These are phyloP conservation scores for Anhinga anhinga DNA, from an alignment of 2,113 vertebrate genomes.

Conservation along the genomic window DNA sequence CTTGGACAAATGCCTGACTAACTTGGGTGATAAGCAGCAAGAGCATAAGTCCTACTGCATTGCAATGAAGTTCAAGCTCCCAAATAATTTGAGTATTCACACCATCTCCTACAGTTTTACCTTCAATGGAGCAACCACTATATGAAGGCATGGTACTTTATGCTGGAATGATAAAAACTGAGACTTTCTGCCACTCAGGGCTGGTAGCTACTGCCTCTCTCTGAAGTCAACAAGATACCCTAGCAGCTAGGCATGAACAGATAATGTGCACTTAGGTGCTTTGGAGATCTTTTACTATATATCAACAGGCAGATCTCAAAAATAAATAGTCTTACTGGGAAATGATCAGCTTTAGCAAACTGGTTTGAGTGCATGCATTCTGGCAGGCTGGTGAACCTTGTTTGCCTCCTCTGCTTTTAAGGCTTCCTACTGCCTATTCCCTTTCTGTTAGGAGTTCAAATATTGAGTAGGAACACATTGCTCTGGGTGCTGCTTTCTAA, in stretches of 20 bases:
- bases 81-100: background rate
- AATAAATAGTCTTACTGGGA: background rate
- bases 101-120: background rate
- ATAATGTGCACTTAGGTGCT: background rate
- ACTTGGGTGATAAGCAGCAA: background rate
- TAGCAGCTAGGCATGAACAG: background rate
- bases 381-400: background rate
- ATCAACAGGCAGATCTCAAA: background rate
- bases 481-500: background rate
- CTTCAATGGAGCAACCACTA: background rate
- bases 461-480: background rate
- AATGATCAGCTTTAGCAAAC: background rate
- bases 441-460: background rate
- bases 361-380: background rate
- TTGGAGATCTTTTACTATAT: background rate
- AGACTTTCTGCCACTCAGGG: background rate
- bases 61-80: background rate
- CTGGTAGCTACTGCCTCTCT: background rate
- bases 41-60: background rate
- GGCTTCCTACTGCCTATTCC: background rate
- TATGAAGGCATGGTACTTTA: background rate
- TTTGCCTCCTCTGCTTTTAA: background rate
- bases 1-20: background rate
- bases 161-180: background rate
- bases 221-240: background rate